phyloP scores from a whole-genome alignment of 2,797 vertebrate genomes.

The Gymnocypris eckloni region DNA sequence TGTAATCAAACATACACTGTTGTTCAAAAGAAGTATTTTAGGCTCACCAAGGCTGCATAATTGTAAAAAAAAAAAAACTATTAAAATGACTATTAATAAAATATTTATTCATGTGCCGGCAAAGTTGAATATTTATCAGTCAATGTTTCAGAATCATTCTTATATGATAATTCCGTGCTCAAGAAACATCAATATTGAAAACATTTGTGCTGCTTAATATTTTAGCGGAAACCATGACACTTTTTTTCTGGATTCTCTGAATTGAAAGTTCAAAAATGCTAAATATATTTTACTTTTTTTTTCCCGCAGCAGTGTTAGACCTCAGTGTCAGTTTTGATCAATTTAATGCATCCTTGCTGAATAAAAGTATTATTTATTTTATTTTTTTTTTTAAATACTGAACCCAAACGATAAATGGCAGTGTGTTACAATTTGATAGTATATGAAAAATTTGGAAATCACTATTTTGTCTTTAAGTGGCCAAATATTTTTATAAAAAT shows the following conservation, averaged over 20 bases:
- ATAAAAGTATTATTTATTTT: background rate
- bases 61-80: background rate
- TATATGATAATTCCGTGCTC: background rate
- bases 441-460: background rate
- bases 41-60: background rate
- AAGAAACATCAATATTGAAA: background rate
- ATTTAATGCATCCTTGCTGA: background rate
- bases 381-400: background rate
- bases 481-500: no score
- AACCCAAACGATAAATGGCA: background rate
- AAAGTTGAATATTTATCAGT: background rate
- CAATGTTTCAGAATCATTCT: background rate
- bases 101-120: background rate
- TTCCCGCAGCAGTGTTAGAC: background rate
- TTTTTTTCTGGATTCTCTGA: background rate
- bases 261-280: background rate
- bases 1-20: background rate
- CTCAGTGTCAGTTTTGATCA: background rate
- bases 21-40: background rate
- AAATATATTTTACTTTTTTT: background rate
- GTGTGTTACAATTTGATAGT: background rate
- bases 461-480: background rate
- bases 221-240: background rate
- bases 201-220: background rate
- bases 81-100: background rate